These are phyloP conservation scores for Listronotus bonariensis DNA, from an alignment of 1,140 invertebrate genomes.

Conservation along the genomic window DNA sequence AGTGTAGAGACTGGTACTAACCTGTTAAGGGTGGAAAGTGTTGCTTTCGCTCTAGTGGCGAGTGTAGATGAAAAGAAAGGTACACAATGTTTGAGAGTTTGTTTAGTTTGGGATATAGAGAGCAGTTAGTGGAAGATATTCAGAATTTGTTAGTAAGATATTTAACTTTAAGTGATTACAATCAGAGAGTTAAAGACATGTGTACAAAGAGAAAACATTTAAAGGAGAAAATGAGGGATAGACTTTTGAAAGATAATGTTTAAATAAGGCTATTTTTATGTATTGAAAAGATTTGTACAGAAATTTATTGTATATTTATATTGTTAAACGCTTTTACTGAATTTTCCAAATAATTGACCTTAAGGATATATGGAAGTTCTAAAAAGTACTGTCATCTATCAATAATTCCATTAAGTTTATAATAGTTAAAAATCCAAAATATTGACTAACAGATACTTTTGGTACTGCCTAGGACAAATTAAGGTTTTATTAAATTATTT, in stretches of 20 bases:
- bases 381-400: no score
- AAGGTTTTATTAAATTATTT: no score
- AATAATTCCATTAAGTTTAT: no score
- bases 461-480: no score
- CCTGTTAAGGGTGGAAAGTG: constrained; percentile 61
- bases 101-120: constrained; percentile 46
- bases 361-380: no score
- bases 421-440: no score
- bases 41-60: constrained; percentile 60
- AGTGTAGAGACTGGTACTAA: constrained; percentile 62
- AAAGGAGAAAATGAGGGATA: constrained; percentile 16
- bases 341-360: no score
- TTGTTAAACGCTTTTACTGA: no score
- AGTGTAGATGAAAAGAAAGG: constrained; percentile 56
- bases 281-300: no score
- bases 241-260: constrained; percentile 4
- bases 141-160: constrained; percentile 42
- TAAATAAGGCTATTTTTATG: not conserved
- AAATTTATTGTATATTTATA: no score
- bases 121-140: constrained; percentile 50
- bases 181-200: constrained; percentile 6
- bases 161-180: constrained; percentile 22
- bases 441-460: no score
- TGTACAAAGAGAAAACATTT: not conserved
- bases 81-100: constrained; percentile 48